Evolutionary conservation across 1,140 invertebrate species (phyloP), one percentile per base, ranked within the genome.

Genomic region (Lethocerus indicus): DNA sequence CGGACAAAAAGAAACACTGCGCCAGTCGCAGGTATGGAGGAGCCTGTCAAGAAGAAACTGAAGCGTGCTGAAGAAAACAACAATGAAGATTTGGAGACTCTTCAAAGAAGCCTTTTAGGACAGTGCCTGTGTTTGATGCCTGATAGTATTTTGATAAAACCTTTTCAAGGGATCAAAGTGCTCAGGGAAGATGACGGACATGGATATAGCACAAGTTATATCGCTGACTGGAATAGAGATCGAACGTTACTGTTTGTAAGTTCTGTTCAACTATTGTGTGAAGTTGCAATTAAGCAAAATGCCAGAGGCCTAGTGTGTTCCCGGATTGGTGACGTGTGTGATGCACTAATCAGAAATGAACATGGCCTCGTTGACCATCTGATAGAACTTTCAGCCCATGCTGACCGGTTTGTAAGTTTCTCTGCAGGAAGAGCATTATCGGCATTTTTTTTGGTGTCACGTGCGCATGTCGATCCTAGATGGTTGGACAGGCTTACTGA

Each of bases 241-340:
- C 75, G 78, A 59, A 73, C 78, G 6, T 59, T 88, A 5, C 74
- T 83, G 55, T 87, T 85, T 59, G 65, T 89, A 41, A 87, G 83
- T 46, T 83, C 81, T 54, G 69, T 89, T 53, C 83, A 89, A 54
- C 64, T 89, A 5, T 66, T 89, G 39, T 87, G 86, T 61, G 83
- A 88, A 60, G 74, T 87, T 24, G 84, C 86, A 57, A 71, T 87
- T 37, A 83, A 84, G 60, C 86, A 90, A 63, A 85, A 84, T 56
- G 74, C 74, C 28, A 78, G 77, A 55, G 83, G 84, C 1, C 72
- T 79, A 21, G 81, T 88, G 63, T 89, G 86, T 64, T 75, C 76
- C 25, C 75, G 77, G 53, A 74, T 89, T 28, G 76, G 78, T 62
- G 76, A 82, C 57, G 75, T 85, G 14, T 85, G 83, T 64, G 78